A percentile compares a stretch with the other conserved stretches of the same genome.
These are phyloP conservation scores for Limnephilus auricula DNA, from an alignment of 2,888 invertebrate species.

Conservation along the genomic window DNA sequence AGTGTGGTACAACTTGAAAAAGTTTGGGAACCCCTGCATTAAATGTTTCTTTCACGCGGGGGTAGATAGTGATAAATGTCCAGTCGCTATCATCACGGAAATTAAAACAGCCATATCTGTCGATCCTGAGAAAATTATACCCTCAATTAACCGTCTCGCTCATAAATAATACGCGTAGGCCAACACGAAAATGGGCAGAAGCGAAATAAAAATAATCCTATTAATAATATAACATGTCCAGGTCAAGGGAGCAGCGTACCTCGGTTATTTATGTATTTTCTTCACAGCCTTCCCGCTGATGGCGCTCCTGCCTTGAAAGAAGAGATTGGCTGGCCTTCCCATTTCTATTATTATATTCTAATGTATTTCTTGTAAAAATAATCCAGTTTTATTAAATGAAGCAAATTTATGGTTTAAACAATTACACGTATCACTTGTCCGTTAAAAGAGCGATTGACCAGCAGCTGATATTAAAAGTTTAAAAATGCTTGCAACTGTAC, in stretches of 20 bases:
- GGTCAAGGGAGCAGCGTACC: background rate
- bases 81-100: constrained; percentile 36
- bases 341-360: background rate
- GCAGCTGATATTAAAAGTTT: no score
- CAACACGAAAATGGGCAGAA: constrained; percentile 15
- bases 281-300: background rate
- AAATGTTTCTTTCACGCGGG: background rate
- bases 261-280: background rate
- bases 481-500: no score
- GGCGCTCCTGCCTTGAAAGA: background rate
- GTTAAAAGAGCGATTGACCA: no score
- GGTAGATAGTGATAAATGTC: constrained; percentile 12
- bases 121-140: constrained; percentile 43
- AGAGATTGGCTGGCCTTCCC: background rate
- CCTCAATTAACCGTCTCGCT: constrained; percentile 35
- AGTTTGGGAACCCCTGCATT: no score
- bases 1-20: no score
- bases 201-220: constrained; percentile 45
- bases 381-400: background rate
- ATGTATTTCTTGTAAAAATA: background rate
- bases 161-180: constrained; percentile 42
- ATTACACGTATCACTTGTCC: background rate
- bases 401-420: background rate
- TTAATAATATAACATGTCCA: constrained; percentile 43
- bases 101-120: constrained; percentile 45